phyloP scores from a whole-genome alignment of 2,888 invertebrate species.

The Antheraea assamensis region DNA sequence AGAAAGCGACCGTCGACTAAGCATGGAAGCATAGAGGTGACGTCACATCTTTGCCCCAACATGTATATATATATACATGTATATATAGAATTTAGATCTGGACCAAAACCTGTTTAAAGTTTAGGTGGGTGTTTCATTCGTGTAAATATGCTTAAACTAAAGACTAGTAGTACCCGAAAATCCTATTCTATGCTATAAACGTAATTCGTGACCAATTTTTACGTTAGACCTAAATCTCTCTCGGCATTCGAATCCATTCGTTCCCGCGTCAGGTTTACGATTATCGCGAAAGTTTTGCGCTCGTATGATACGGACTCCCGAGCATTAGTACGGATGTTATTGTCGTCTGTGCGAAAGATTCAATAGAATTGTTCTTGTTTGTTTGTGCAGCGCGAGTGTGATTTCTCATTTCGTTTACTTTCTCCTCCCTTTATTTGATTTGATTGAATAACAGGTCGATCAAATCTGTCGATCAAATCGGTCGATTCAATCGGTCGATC shows the following conservation, averaged over 20 bases:
- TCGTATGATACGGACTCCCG: constrained; percentile 14
- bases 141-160: not conserved
- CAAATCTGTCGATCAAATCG: not conserved
- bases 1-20: no score
- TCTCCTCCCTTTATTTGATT: constrained; percentile 18
- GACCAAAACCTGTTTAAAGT: not conserved
- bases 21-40: no score
- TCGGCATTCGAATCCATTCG: constrained; percentile 18
- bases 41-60: no score
- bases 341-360: constrained; percentile 8
- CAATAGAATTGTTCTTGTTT: constrained; percentile 20
- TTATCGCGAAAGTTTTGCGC: constrained; percentile 23
- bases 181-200: not conserved
- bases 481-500: not conserved
- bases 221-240: constrained; percentile 18
- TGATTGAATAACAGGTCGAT: not conserved
- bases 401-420: constrained; percentile 20
- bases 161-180: not conserved
- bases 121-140: not conserved
- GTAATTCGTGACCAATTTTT: constrained; percentile 9
- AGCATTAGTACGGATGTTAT: constrained; percentile 7
- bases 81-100: no score
- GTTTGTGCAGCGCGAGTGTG: constrained; percentile 20
- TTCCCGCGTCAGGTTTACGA: constrained; percentile 22
- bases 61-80: no score